Percentiles rank a stretch among this genome's conserved stretches.
Conservation (phyloP, 2,888 invertebrate genomes). For the Luffia ferchaultella region DNA sequence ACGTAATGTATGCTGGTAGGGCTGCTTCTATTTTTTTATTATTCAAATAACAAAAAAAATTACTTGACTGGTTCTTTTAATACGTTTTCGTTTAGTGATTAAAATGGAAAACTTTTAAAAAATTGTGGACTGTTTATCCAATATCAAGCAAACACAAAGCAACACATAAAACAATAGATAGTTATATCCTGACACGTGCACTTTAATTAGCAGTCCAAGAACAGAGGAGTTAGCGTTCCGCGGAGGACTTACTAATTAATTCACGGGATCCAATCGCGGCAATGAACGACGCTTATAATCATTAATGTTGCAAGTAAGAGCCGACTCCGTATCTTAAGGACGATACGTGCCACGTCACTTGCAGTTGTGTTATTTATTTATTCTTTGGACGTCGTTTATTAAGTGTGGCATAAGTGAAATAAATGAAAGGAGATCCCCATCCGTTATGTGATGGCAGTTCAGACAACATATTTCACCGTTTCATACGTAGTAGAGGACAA, state of each 20-base stretch:
- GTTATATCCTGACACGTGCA: conserved; percentile 23
- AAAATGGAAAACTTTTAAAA: too few species aligned
- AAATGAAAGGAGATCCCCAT: not conserved
- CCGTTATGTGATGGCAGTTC: not conserved
- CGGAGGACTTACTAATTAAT: too few species aligned
- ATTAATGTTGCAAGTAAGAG: conserved; percentile 34
- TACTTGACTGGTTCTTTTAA: too few species aligned
- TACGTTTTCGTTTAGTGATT: too few species aligned
- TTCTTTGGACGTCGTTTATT: not conserved
- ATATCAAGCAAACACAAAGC: too few species aligned
- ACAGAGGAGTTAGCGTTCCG: conserved; percentile 27
- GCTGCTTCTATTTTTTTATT: too few species aligned
- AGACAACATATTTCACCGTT: too few species aligned
- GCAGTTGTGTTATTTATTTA: not conserved
- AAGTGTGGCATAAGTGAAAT: not conserved
- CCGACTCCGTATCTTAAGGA: conserved; percentile 17
- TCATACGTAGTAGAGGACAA: too few species aligned
- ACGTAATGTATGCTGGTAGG: too few species aligned
- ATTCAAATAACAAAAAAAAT: too few species aligned
- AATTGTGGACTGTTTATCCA: too few species aligned
- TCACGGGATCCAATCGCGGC: conserved; percentile 35
- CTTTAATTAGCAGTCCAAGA: conserved; percentile 23
- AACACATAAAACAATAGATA: too few species aligned
- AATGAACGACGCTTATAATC: conserved; percentile 28
- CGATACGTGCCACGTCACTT: not conserved